Evolutionary conservation across 1,140 invertebrate species (phyloP).

Genomic region (Anastatus disparis): DNA sequence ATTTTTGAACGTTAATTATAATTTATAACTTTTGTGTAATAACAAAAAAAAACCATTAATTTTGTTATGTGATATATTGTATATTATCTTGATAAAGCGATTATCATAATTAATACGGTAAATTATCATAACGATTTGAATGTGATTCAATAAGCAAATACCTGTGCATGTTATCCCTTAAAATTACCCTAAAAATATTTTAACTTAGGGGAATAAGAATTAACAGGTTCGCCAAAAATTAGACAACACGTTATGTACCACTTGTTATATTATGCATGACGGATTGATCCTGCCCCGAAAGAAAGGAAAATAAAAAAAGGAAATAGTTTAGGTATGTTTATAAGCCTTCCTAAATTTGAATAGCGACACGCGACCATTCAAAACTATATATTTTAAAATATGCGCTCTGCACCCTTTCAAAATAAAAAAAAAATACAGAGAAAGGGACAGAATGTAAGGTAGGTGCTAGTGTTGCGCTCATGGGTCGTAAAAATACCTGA

Average conservation of each 20-base stretch:
- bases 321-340: background rate
- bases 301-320: no score
- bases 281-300: constrained; percentile 11
- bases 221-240: constrained; percentile 8
- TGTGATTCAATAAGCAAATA: no score
- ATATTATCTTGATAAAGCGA: no score
- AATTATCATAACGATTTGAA: no score
- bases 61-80: no score
- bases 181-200: no score
- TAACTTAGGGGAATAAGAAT: background rate
- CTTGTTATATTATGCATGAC: constrained; percentile 29
- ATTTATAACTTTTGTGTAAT: no score
- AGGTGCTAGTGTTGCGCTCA: background rate
- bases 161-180: background rate
- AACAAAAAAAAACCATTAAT: no score
- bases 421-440: no score
- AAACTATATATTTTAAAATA: no score
- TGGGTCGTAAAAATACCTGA: constrained; percentile 18
- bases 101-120: no score
- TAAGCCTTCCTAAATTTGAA: constrained; percentile 39
- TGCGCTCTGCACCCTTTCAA: constrained; percentile 33
- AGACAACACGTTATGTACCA: background rate
- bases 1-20: background rate
- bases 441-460: no score
- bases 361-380: constrained; percentile 42